These are phyloP conservation scores for Euschistus heros DNA, from an alignment of 1,140 invertebrate genomes.

Conservation along the genomic window DNA sequence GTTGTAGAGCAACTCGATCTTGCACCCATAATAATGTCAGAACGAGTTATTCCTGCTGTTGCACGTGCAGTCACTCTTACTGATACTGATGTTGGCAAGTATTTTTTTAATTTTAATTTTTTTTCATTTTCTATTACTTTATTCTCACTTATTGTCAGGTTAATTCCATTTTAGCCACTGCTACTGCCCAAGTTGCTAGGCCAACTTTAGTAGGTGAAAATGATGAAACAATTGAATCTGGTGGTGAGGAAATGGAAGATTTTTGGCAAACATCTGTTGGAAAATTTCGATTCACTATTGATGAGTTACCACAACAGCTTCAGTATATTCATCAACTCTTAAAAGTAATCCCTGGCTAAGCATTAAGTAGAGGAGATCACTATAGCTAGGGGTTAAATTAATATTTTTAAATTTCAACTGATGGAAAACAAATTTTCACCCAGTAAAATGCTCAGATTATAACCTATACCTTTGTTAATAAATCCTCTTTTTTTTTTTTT, in stretches of 20 bases:
- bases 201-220: conserved; percentile 56
- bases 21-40: conserved; percentile 68
- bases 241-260: conserved; percentile 59
- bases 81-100: conserved; percentile 71
- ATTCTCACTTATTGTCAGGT: neutral
- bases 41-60: conserved; percentile 66
- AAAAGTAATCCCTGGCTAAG: conserved; percentile 59
- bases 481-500: too few species aligned
- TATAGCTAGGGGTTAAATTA: too few species aligned
- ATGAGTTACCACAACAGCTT: conserved; percentile 83
- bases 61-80: conserved; percentile 80
- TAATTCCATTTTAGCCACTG: conserved; percentile 39
- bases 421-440: too few species aligned
- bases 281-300: conserved; percentile 81
- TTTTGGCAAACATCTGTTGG: conserved; percentile 88
- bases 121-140: neutral
- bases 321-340: conserved; percentile 86
- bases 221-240: conserved; percentile 51
- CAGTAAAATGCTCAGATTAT: too few species aligned
- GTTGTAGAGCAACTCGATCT: conserved; percentile 78
- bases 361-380: too few species aligned
- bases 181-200: conserved; percentile 51
- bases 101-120: conserved; percentile 20
- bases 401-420: too few species aligned
- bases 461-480: too few species aligned